phyloP scores from a whole-genome alignment of 1,140 invertebrate species.

The Acromyrmex echinatior region DNA sequence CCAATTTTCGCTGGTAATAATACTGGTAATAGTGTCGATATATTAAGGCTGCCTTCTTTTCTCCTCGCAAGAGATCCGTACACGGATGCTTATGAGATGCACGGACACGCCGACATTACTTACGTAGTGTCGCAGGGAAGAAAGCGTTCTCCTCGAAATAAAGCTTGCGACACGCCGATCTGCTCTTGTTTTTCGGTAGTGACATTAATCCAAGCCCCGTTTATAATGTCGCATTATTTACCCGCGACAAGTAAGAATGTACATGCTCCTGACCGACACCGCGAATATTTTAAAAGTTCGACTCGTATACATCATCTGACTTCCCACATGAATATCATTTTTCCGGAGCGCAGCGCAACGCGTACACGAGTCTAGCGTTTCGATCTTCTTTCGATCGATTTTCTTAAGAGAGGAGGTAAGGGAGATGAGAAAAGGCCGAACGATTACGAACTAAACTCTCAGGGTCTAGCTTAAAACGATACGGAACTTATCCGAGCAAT shows the following conservation, averaged over 20 bases:
- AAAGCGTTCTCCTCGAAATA: background rate
- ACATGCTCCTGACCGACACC: constrained; percentile 32
- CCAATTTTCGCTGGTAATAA: constrained; percentile 67
- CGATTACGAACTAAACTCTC: constrained; percentile 38
- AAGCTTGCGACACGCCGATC: constrained; percentile 32
- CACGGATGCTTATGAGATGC: constrained; percentile 63
- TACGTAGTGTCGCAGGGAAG: constrained; percentile 29
- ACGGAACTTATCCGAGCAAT: constrained; percentile 53
- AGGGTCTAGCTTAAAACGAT: constrained; percentile 48
- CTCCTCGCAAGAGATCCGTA: constrained; percentile 39
- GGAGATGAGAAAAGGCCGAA: background rate
- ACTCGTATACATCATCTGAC: constrained; percentile 29
- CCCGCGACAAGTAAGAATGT: constrained; percentile 54
- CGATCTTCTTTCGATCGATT: constrained; percentile 5
- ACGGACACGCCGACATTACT: constrained; percentile 64
- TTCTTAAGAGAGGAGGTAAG: background rate
- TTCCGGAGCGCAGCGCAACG: background rate
- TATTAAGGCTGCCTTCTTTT: constrained; percentile 63
- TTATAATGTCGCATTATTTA: constrained; percentile 59
- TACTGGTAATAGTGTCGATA: constrained; percentile 68
- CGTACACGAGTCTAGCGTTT: background rate
- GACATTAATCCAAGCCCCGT: constrained; percentile 34
- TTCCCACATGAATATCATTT: constrained; percentile 14
- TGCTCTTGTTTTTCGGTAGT: constrained; percentile 23
- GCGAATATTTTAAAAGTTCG: constrained; percentile 55